Percentiles rank a stretch among this genome's conserved stretches.
Conservation (phyloP, 2,797 vertebrate species). For the Brachymystax lenok region DNA sequence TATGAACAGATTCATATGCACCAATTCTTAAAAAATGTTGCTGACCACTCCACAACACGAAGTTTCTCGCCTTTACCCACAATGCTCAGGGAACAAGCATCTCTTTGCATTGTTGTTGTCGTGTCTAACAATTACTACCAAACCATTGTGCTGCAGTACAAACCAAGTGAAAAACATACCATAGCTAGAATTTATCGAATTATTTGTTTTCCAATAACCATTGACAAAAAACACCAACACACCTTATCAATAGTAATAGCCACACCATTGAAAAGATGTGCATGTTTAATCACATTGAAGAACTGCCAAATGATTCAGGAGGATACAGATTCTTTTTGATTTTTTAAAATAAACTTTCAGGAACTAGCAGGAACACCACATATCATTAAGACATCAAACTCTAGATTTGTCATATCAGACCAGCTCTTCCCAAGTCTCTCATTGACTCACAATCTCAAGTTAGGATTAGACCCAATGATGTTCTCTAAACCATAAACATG, state of each 20-base stretch:
- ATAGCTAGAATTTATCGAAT: neutral
- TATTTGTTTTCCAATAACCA: neutral
- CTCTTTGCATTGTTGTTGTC: constrained; percentile 39
- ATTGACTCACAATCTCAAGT: neutral
- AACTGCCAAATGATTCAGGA: constrained; percentile 56
- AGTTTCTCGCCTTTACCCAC: constrained; percentile 42
- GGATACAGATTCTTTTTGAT: constrained; percentile 46
- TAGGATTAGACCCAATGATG: neutral
- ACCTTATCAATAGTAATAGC: constrained; percentile 31
- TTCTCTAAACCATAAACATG: neutral
- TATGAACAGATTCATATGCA: neutral
- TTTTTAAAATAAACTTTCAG: constrained; percentile 18
- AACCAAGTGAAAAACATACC: neutral
- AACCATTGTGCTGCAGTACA: neutral
- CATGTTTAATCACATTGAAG: constrained; percentile 64
- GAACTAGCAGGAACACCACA: constrained; percentile 43
- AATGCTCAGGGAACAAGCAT: constrained; percentile 41
- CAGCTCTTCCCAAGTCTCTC: constrained; percentile 25
- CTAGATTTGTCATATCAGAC: constrained; percentile 24
- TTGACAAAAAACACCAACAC: constrained; percentile 4
- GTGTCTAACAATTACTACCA: neutral
- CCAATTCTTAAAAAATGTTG: constrained; percentile 22
- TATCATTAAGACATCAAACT: constrained; percentile 34
- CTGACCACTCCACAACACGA: constrained; percentile 42
- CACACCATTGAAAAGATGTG: constrained; percentile 59